phyloP scores from a whole-genome alignment of 2,888 invertebrate genomes.

The Anodontia alba region DNA sequence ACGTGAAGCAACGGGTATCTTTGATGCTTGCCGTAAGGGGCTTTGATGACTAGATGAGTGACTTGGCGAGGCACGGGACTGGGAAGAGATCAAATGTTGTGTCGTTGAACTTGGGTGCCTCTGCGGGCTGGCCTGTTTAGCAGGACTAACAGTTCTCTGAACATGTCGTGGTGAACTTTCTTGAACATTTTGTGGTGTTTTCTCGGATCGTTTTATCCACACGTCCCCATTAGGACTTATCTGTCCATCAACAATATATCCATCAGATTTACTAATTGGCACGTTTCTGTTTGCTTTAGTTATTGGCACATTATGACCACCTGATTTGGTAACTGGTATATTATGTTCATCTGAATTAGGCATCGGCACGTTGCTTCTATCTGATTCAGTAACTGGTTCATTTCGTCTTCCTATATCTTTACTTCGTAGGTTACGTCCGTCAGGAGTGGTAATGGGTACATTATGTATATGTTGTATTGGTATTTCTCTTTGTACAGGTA shows the following conservation, averaged over 20 bases:
- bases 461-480: slow-evolving; percentile 36
- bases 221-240: slow-evolving; percentile 34
- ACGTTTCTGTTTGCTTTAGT: slow-evolving; percentile 23
- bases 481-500: slow-evolving; percentile 42
- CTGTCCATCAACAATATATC: slow-evolving; percentile 53
- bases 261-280: slow-evolving; percentile 67
- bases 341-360: background rate
- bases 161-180: background rate
- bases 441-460: slow-evolving; percentile 64
- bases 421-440: slow-evolving; percentile 52
- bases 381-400: background rate
- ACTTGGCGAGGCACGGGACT: background rate
- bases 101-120: slow-evolving; percentile 8
- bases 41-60: slow-evolving; percentile 2
- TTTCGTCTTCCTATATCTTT: background rate
- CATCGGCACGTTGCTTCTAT: background rate
- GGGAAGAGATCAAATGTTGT: background rate
- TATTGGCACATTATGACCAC: slow-evolving; percentile 56
- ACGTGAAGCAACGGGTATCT: background rate
- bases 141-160: slow-evolving; percentile 32
- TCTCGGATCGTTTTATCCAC: slow-evolving; percentile 39
- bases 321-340: slow-evolving; percentile 61
- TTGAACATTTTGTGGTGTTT: background rate
- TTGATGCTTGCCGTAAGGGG: background rate
- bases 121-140: background rate